Evolutionary conservation across 1,140 invertebrate genomes (phyloP).

Genomic region (Aphelenchoides fujianensis): DNA sequence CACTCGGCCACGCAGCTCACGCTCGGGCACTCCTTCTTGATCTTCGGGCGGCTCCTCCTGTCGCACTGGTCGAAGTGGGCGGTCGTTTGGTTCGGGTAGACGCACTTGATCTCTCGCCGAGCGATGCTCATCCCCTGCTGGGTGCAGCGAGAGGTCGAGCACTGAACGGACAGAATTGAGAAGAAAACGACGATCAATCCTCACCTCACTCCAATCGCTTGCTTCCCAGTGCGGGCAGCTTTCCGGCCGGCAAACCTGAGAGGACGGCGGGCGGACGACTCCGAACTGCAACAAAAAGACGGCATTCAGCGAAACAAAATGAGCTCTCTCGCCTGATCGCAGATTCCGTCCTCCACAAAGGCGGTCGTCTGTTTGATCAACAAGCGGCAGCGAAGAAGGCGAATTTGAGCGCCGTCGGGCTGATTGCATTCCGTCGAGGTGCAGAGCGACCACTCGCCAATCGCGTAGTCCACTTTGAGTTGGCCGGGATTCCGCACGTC

Average conservation of each 20-base stretch:
- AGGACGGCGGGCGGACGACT: constrained; percentile 38
- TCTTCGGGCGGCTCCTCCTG: constrained; percentile 51
- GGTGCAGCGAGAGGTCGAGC: constrained; percentile 39
- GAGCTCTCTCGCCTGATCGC: constrained; percentile 34
- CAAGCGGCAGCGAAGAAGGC: background rate
- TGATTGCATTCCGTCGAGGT: constrained; percentile 43
- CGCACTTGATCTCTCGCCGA: constrained; percentile 46
- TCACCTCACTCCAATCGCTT: constrained; percentile 46
- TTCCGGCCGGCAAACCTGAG: constrained; percentile 40
- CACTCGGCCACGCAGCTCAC: constrained; percentile 48
- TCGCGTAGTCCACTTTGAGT: constrained; percentile 48
- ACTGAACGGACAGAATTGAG: constrained; percentile 37
- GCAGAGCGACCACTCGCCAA: constrained; percentile 53
- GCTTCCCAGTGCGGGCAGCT: constrained; percentile 56
- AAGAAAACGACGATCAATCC: background rate
- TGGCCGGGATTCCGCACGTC: constrained; percentile 31
- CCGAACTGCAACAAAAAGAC: constrained; percentile 41
- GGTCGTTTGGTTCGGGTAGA: constrained; percentile 51
- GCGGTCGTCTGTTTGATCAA: constrained; percentile 29
- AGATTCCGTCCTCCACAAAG: constrained; percentile 54
- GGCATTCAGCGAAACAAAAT: too few species aligned
- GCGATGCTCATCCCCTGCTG: constrained; percentile 36
- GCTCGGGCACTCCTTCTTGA: constrained; percentile 41
- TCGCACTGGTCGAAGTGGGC: constrained; percentile 49
- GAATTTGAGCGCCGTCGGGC: constrained; percentile 45